These are phyloP conservation scores for Ammodytes dubius DNA, from an alignment of 2,113 vertebrate genomes.

Conservation along the genomic window DNA sequence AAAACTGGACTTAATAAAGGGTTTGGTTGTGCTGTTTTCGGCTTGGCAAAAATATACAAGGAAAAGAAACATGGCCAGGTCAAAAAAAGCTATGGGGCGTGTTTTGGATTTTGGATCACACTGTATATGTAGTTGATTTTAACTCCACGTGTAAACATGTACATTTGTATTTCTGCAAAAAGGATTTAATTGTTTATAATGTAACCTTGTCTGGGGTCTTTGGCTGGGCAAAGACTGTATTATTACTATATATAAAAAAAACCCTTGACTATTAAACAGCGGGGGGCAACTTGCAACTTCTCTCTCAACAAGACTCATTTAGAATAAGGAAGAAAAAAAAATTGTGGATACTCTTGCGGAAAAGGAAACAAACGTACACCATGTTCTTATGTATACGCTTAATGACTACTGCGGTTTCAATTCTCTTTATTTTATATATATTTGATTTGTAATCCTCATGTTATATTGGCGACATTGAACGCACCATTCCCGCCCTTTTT, in stretches of 20 bases:
- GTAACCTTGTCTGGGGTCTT: constrained; percentile 76
- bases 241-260: constrained; percentile 45
- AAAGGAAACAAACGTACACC: constrained; percentile 73
- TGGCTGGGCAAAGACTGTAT: constrained; percentile 73
- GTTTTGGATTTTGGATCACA: constrained; percentile 74
- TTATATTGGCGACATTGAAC: constrained; percentile 72
- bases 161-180: constrained; percentile 84
- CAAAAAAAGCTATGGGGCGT: constrained; percentile 43
- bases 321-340: constrained; percentile 74
- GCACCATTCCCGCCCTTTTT: constrained; percentile 61
- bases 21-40: constrained; percentile 30
- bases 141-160: constrained; percentile 83
- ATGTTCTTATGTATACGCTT: constrained; percentile 77
- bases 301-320: constrained; percentile 61
- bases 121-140: constrained; percentile 83
- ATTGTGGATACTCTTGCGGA: constrained; percentile 71
- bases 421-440: constrained; percentile 19
- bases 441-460: constrained; percentile 67
- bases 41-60: constrained; percentile 19
- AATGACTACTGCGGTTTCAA: constrained; percentile 79
- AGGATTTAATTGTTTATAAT: constrained; percentile 83
- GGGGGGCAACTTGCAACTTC: constrained; percentile 67
- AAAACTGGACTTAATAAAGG: constrained; percentile 52
- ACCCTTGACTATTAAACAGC: constrained; percentile 72
- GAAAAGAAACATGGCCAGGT: constrained; percentile 45